A percentile compares a stretch with the other conserved stretches of the same genome.
Evolutionary conservation across 2,113 vertebrate genomes (phyloP).

Genomic region (Tragelaphus buxtoni): DNA sequence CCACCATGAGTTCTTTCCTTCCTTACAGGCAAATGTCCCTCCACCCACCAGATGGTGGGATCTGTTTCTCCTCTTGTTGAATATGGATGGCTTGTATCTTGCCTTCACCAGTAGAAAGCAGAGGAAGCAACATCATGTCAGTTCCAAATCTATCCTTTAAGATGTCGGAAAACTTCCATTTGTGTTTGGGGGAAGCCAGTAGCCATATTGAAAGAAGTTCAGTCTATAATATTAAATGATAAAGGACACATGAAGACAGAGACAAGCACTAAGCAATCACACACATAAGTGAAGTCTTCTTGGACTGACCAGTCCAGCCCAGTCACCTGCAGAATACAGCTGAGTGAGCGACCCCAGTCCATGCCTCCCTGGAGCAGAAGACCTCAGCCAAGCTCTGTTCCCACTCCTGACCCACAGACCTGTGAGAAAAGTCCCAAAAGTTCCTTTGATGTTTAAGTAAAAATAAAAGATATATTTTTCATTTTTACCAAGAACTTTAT

Average conservation of each 20-base stretch:
- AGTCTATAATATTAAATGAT: no score
- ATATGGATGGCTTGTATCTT: background rate
- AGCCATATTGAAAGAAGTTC: rapidly evolving
- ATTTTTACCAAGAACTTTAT: background rate
- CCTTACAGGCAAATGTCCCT: no score
- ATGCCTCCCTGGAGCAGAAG: background rate
- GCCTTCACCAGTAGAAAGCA: background rate
- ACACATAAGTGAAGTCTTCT: rapidly evolving
- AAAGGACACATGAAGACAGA: background rate
- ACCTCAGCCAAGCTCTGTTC: background rate
- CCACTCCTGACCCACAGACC: background rate
- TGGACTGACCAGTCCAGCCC: background rate
- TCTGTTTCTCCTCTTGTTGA: background rate
- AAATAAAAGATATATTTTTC: background rate
- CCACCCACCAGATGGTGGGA: background rate
- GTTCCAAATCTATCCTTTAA: background rate
- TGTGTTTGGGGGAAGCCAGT: background rate
- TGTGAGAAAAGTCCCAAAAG: background rate
- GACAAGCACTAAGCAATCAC: rapidly evolving
- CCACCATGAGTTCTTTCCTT: background rate
- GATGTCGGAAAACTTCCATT: background rate
- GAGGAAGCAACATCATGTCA: background rate
- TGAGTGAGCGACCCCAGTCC: background rate
- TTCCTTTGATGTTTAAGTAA: background rate
- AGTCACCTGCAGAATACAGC: background rate